Conservation (phyloP, 2,113 vertebrate genomes). For the Phyllostomus hastatus region DNA sequence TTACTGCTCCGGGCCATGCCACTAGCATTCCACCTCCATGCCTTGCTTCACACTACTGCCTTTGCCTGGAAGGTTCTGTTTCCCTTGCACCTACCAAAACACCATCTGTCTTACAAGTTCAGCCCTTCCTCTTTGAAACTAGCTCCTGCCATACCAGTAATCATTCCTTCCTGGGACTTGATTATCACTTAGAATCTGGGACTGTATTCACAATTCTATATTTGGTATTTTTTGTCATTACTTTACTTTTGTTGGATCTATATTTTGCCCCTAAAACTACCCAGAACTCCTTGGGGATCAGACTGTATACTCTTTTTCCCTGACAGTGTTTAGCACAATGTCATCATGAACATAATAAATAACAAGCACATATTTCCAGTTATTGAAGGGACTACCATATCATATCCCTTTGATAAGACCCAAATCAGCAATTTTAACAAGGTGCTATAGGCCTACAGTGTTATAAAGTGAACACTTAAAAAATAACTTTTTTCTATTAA, state of each 20-base stretch:
- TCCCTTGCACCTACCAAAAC: neutral
- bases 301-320: neutral
- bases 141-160: neutral
- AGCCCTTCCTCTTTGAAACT: neutral
- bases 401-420: neutral
- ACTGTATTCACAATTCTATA: neutral
- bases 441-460: neutral
- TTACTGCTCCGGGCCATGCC: no score
- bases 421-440: neutral
- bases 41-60: neutral
- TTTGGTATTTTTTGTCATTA: neutral
- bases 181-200: neutral
- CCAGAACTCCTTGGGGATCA: neutral
- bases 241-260: neutral
- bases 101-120: neutral
- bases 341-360: neutral
- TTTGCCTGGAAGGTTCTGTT: neutral
- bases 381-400: neutral
- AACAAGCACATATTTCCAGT: neutral
- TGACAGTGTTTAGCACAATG: neutral
- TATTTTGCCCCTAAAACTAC: neutral
- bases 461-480: neutral
- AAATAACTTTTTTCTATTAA: neutral
- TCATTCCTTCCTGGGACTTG: neutral
- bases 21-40: neutral